Evolutionary conservation across 2,888 invertebrate species (phyloP).

Genomic region (Willowsia nigromaculata): DNA sequence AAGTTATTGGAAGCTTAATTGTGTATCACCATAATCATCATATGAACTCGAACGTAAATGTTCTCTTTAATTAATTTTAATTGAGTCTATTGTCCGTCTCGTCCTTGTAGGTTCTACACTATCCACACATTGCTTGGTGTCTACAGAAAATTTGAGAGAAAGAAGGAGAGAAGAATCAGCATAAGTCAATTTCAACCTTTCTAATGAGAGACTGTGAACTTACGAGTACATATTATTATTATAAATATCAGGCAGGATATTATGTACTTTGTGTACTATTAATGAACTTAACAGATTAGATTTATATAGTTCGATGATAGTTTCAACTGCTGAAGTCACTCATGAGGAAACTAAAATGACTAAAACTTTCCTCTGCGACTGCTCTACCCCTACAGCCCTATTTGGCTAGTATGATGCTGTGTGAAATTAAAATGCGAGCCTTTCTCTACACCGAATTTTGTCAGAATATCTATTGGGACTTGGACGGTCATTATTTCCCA

Average conservation of each 20-base stretch:
- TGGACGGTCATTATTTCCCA: constrained; percentile 46
- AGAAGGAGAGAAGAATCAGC: constrained; percentile 27
- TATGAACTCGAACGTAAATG: not conserved
- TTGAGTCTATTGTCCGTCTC: constrained; percentile 75
- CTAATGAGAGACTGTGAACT: constrained; percentile 7
- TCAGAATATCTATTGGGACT: not conserved
- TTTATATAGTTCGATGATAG: constrained; percentile 2
- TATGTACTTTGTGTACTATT: not conserved
- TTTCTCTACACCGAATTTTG: constrained; percentile 11
- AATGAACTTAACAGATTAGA: not conserved
- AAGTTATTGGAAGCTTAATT: constrained; percentile 45
- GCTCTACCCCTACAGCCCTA: not conserved
- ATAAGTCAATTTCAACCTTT: constrained; percentile 15
- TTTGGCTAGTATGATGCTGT: not conserved
- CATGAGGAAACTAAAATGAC: constrained; percentile 53
- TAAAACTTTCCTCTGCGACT: constrained; percentile 45
- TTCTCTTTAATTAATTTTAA: constrained; percentile 78
- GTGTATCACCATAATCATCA: constrained; percentile 36
- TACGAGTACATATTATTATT: not conserved
- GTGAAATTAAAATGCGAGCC: constrained; percentile 50
- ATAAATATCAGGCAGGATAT: not conserved
- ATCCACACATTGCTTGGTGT: not conserved
- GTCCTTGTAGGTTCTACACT: not conserved
- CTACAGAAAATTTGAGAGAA: constrained; percentile 27
- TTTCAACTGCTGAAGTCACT: constrained; percentile 35